phyloP scores from a whole-genome alignment of 2,113 vertebrate genomes.

The Stigmatopora nigra region DNA sequence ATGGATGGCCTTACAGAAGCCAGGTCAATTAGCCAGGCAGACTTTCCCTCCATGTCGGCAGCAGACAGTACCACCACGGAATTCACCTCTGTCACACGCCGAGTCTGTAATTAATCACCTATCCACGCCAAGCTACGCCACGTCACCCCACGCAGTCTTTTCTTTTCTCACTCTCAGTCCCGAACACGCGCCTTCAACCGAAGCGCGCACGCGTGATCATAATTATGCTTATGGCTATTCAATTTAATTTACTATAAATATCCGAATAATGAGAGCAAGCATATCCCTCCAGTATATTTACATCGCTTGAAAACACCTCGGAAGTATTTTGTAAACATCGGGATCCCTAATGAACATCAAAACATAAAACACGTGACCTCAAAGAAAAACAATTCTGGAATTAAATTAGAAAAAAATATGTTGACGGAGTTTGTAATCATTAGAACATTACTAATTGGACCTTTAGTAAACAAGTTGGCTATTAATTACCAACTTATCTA shows the following conservation, averaged over 20 bases:
- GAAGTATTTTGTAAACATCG: neutral
- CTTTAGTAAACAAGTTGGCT: neutral
- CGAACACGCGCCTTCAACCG: neutral
- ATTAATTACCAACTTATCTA: neutral
- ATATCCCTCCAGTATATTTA: neutral
- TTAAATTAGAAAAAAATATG: neutral
- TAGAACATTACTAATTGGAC: neutral
- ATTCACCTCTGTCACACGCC: conserved; percentile 59
- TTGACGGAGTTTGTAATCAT: neutral
- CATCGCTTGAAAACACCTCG: neutral
- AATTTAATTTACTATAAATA: conserved; percentile 58
- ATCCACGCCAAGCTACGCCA: conserved; percentile 60
- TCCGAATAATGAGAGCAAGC: neutral
- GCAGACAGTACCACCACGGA: conserved; percentile 50
- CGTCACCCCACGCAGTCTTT: conserved; percentile 38
- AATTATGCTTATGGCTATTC: conserved; percentile 15
- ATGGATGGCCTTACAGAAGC: conserved; percentile 75
- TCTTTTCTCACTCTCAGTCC: neutral
- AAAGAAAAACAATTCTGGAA: neutral
- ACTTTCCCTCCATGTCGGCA: conserved; percentile 54
- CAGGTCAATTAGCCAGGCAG: conserved; percentile 71
- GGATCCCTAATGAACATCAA: neutral
- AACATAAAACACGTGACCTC: neutral
- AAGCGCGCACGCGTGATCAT: neutral
- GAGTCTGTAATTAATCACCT: conserved; percentile 70